phyloP scores from a whole-genome alignment of 2,888 invertebrate species.

The Tachina lurida region DNA sequence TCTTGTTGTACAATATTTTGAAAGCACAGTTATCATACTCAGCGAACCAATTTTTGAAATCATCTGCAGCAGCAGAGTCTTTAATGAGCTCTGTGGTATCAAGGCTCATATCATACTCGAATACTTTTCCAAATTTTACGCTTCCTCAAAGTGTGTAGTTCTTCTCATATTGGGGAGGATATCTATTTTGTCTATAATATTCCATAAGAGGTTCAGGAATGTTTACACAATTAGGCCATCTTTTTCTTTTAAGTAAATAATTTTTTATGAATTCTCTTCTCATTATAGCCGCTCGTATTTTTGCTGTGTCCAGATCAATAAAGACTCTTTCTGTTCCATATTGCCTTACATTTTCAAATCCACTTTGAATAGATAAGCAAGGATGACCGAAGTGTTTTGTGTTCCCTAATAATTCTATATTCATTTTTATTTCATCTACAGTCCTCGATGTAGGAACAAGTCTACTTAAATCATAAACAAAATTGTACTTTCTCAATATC shows the following conservation, averaged over 20 bases:
- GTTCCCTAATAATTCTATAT: no score
- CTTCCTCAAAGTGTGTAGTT: not conserved
- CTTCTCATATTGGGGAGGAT: not conserved
- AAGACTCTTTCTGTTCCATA: not conserved
- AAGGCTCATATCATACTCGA: slow-evolving; percentile 1
- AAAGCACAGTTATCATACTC: not conserved
- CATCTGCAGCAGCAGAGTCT: no score
- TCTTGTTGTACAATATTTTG: not conserved
- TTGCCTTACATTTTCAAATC: no score
- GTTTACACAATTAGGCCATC: not conserved
- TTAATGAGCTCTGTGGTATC: not conserved
- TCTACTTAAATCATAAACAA: no score
- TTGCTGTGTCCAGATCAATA: not conserved
- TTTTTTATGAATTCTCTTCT: no score
- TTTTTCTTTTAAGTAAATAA: not conserved
- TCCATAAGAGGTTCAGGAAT: not conserved
- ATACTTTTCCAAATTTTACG: not conserved
- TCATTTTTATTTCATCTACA: no score
- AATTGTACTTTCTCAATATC: no score
- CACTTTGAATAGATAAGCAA: no score
- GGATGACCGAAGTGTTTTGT: no score
- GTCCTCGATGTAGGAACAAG: no score
- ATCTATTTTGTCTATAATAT: not conserved
- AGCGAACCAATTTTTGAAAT: not conserved
- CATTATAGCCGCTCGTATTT: not conserved